These are phyloP conservation scores for Hypomecis atomaria DNA, from an alignment of 2,888 invertebrate genomes.

Conservation along the genomic window DNA sequence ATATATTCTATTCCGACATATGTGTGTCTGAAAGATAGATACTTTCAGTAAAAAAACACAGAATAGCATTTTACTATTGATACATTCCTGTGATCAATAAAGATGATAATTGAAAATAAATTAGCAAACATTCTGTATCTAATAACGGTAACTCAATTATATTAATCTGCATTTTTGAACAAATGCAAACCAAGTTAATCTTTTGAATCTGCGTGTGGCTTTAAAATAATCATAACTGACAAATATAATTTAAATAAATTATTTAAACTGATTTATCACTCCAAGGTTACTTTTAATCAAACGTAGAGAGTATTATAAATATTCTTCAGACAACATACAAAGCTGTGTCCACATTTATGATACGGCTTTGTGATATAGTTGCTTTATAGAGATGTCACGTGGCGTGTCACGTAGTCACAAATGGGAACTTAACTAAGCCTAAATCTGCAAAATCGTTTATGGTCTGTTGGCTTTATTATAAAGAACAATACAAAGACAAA, in stretches of 20 bases:
- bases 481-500: not conserved
- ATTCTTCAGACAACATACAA: not conserved
- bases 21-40: too few species aligned
- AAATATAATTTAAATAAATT: conserved; percentile 2
- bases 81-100: not conserved
- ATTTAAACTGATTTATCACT: not conserved
- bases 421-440: too few species aligned
- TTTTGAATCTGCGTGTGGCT: not conserved
- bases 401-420: too few species aligned
- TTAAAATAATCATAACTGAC: not conserved
- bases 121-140: not conserved
- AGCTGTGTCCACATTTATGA: too few species aligned
- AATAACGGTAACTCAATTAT: not conserved
- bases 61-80: too few species aligned
- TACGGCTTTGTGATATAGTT: too few species aligned
- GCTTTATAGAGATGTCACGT: too few species aligned
- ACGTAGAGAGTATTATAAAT: not conserved
- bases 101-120: not conserved
- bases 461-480: too few species aligned
- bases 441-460: too few species aligned
- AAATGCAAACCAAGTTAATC: not conserved
- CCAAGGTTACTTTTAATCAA: not conserved
- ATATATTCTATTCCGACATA: too few species aligned
- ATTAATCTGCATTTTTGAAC: not conserved
- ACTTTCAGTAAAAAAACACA: too few species aligned